These are phyloP conservation scores for Bellardia bayeri DNA, from an alignment of 2,888 invertebrate genomes.

Conservation along the genomic window DNA sequence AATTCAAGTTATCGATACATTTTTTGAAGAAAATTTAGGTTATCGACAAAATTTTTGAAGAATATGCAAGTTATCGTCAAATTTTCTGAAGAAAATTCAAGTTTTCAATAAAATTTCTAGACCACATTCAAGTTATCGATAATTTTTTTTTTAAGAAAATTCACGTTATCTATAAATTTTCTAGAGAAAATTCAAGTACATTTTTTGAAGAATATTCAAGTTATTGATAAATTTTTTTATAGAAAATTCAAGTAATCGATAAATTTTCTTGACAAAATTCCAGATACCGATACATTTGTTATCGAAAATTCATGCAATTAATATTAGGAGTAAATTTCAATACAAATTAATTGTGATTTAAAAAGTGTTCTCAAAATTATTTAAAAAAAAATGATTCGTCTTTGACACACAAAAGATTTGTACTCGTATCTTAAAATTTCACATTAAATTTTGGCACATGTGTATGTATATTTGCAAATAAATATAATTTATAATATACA, in stretches of 20 bases:
- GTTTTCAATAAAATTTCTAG: background rate
- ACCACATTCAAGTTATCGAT: background rate
- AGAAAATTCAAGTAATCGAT: background rate
- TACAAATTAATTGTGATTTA: background rate
- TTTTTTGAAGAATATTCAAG: background rate
- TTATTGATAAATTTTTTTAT: background rate
- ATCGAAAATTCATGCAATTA: background rate
- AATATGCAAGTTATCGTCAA: background rate
- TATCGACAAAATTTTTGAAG: background rate
- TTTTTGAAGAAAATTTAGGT: no score
- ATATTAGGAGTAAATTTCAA: background rate
- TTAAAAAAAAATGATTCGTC: conserved; percentile 39
- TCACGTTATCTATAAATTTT: background rate
- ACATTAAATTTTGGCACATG: conserved; percentile 43
- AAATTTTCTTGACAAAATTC: background rate
- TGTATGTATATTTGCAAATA: background rate
- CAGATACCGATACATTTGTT: background rate
- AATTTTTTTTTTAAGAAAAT: background rate
- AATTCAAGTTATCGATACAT: no score
- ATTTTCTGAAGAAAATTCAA: background rate
- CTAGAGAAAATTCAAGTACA: background rate
- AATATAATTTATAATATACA: background rate
- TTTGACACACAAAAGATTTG: conserved; percentile 57
- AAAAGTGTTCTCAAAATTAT: background rate
- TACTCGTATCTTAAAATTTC: background rate